A percentile compares a stretch with the other conserved stretches of the same genome.
These are phyloP conservation scores for Charina bottae DNA, from an alignment of 2,113 vertebrate species.

Conservation along the genomic window DNA sequence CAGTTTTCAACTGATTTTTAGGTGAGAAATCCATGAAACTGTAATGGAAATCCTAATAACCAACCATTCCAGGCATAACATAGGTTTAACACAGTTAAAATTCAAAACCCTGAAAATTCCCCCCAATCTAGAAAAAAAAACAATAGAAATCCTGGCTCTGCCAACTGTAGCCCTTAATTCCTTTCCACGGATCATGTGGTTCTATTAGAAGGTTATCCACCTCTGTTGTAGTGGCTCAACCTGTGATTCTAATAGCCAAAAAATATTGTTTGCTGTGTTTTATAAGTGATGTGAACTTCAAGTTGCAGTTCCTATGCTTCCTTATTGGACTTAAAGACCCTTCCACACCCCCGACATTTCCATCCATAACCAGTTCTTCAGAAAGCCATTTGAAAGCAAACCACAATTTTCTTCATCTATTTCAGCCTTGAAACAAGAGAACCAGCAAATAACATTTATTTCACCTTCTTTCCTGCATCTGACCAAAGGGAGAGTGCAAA, in stretches of 20 bases:
- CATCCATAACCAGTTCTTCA: not conserved
- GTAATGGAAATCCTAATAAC: not conserved
- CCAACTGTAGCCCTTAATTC: not conserved
- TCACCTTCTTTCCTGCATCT: not conserved
- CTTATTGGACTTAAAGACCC: not conserved
- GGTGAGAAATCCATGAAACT: not conserved
- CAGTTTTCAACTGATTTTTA: not conserved
- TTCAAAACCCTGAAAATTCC: not conserved
- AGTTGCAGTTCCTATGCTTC: not conserved
- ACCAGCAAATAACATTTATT: not conserved
- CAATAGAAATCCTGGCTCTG: not conserved
- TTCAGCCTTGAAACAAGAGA: not conserved
- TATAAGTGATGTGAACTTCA: not conserved
- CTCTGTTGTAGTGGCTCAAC: not conserved
- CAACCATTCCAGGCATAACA: not conserved
- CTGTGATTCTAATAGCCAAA: conserved; percentile 43
- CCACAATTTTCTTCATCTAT: not conserved
- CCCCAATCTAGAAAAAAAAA: not conserved
- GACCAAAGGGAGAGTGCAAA: not conserved
- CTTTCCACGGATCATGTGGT: not conserved
- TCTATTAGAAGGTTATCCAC: not conserved
- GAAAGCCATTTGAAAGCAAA: not conserved
- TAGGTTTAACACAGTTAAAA: not conserved
- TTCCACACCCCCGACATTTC: not conserved
- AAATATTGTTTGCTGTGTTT: conserved; percentile 41